These are phyloP conservation scores for Poecile montanus DNA, from an alignment of 2,797 vertebrate species.

Conservation along the genomic window DNA sequence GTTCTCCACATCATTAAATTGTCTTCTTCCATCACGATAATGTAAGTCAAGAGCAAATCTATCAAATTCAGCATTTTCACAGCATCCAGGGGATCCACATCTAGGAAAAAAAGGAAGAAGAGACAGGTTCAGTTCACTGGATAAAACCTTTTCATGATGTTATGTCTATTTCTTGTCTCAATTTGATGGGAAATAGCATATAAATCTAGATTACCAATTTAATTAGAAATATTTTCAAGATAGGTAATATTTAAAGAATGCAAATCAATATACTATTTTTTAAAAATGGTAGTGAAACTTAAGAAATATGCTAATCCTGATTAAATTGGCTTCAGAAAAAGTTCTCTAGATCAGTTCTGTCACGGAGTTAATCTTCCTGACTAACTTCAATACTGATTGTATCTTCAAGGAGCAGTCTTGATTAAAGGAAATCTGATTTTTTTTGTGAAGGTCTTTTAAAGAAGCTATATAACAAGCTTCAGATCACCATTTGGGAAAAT, in stretches of 20 bases:
- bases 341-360: not conserved
- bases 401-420: not conserved
- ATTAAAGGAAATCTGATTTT: not conserved
- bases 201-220: not conserved
- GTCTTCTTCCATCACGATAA: not conserved
- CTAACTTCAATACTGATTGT: not conserved
- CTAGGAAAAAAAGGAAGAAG: not conserved
- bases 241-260: not conserved
- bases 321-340: not conserved
- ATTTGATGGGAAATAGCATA: not conserved
- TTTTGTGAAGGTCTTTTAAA: not conserved
- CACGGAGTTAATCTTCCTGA: not conserved
- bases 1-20: not conserved
- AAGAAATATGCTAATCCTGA: not conserved
- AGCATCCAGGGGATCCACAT: not conserved
- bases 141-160: not conserved
- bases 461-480: not conserved
- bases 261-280: not conserved
- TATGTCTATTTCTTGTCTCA: not conserved
- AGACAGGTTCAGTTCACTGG: not conserved
- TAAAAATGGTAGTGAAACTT: not conserved
- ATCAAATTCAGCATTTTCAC: not conserved
- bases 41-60: not conserved
- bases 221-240: not conserved
- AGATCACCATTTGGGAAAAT: not conserved